Percentiles rank a stretch among this genome's conserved stretches.
phyloP scores from a whole-genome alignment of 2,888 invertebrate genomes.

The Lasioglossum vierecki region DNA sequence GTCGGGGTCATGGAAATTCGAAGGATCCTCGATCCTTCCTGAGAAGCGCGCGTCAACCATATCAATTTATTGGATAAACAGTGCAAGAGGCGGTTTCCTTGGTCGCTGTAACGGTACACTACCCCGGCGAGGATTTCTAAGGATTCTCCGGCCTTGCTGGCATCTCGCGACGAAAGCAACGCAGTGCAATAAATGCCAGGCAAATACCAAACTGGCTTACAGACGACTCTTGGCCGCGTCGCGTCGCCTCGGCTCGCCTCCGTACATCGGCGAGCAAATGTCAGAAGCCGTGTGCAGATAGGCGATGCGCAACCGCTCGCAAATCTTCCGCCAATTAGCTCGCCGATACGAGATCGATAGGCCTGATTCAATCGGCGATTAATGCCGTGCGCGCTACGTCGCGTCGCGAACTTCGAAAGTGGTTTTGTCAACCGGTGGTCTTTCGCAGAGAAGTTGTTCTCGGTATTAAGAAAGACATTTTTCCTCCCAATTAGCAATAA shows the following conservation, averaged over 20 bases:
- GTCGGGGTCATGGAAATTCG: neutral
- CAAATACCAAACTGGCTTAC: slow-evolving; percentile 74
- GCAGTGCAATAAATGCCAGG: slow-evolving; percentile 73
- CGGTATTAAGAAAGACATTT: neutral
- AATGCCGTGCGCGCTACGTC: neutral
- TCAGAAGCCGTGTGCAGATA: slow-evolving; percentile 44
- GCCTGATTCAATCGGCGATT: neutral
- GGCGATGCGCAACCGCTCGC: neutral
- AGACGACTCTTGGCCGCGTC: slow-evolving; percentile 36
- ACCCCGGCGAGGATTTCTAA: slow-evolving; percentile 56
- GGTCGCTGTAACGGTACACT: slow-evolving; percentile 37
- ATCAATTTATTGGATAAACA: slow-evolving; percentile 37
- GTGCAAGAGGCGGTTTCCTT: slow-evolving; percentile 19
- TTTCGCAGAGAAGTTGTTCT: neutral
- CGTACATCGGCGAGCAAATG: slow-evolving; percentile 53
- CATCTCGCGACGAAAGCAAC: slow-evolving; percentile 54
- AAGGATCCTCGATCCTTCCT: neutral
- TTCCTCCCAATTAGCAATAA: neutral
- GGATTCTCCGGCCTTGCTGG: slow-evolving; percentile 65
- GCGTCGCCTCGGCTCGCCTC: slow-evolving; percentile 11
- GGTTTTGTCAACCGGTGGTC: neutral
- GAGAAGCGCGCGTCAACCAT: neutral
- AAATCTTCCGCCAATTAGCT: slow-evolving; percentile 34
- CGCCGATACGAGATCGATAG: slow-evolving; percentile 4
- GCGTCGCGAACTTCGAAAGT: neutral